Conservation (phyloP, 2,797 vertebrate genomes). For the Schizopygopsis malacanthus region DNA sequence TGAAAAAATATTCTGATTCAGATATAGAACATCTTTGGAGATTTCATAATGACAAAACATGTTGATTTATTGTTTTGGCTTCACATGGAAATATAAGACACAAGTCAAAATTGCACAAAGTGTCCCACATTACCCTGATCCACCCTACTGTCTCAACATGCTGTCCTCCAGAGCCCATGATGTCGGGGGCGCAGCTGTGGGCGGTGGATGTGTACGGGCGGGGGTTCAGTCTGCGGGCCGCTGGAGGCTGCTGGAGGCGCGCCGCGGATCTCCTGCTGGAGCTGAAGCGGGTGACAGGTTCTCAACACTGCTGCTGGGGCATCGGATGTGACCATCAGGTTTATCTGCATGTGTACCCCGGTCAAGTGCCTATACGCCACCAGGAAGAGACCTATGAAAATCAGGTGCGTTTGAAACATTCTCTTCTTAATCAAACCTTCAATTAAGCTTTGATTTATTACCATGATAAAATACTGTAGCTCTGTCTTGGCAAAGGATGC, state of each 20-base stretch:
- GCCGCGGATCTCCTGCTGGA: constrained; percentile 86
- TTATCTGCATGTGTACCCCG: constrained; percentile 87
- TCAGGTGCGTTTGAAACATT: constrained; percentile 81
- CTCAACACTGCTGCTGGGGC: constrained; percentile 91
- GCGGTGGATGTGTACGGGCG: constrained; percentile 93
- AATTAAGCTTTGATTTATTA: background rate
- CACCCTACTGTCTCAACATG: background rate
- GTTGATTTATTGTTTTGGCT: background rate
- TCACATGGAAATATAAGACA: background rate
- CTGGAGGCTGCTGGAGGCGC: constrained; percentile 87
- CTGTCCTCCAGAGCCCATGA: constrained; percentile 65
- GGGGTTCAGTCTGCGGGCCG: constrained; percentile 88
- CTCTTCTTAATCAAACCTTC: background rate
- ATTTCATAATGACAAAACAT: background rate
- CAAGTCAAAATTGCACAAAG: background rate
- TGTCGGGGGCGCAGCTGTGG: constrained; percentile 89
- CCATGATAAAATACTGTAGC: too few relatives aligned
- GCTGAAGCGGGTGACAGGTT: constrained; percentile 89
- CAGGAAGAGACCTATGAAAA: constrained; percentile 97
- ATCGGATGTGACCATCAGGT: constrained; percentile 92
- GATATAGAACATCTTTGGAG: background rate
- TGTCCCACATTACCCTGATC: background rate
- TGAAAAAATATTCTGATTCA: background rate
- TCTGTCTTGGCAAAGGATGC: too few relatives aligned
- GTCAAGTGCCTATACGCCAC: constrained; percentile 87